phyloP scores from a whole-genome alignment of 2,113 vertebrate genomes.

The Siniperca chuatsi region DNA sequence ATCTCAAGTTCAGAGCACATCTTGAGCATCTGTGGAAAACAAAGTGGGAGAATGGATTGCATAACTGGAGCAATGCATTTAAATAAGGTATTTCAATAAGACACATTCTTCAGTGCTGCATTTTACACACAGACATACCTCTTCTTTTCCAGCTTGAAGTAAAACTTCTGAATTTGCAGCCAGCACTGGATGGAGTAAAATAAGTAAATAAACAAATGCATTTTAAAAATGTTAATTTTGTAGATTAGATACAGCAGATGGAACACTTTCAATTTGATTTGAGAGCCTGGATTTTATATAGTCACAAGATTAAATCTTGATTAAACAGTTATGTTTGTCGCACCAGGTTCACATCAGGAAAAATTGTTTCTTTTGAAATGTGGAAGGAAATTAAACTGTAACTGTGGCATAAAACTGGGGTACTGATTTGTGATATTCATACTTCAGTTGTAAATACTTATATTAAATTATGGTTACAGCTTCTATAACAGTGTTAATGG shows the following conservation, averaged over 20 bases:
- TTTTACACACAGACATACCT: slow-evolving; percentile 67
- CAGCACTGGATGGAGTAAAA: slow-evolving; percentile 69
- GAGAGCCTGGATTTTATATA: background rate
- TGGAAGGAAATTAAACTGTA: background rate
- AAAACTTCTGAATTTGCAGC: slow-evolving; percentile 79
- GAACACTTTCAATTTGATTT: background rate
- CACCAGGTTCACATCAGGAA: background rate
- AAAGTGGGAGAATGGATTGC: background rate
- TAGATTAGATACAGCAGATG: background rate
- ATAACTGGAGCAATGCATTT: background rate
- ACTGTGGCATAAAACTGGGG: background rate
- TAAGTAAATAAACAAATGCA: background rate
- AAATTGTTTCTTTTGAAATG: background rate
- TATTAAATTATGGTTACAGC: background rate
- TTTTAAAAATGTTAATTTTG: background rate
- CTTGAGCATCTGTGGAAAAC: slow-evolving; percentile 75
- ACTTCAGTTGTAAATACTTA: background rate
- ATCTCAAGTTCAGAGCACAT: slow-evolving; percentile 83
- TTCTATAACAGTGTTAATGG: background rate
- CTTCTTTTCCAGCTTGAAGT: slow-evolving; percentile 79
- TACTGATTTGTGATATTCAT: slow-evolving; percentile 8
- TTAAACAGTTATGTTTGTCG: background rate
- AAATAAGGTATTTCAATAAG: background rate
- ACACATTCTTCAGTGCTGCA: background rate
- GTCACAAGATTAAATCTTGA: slow-evolving; percentile 3